A percentile compares a stretch with the other conserved stretches of the same genome.
phyloP scores from a whole-genome alignment of 2,888 invertebrate genomes.

The Spodoptera littoralis region DNA sequence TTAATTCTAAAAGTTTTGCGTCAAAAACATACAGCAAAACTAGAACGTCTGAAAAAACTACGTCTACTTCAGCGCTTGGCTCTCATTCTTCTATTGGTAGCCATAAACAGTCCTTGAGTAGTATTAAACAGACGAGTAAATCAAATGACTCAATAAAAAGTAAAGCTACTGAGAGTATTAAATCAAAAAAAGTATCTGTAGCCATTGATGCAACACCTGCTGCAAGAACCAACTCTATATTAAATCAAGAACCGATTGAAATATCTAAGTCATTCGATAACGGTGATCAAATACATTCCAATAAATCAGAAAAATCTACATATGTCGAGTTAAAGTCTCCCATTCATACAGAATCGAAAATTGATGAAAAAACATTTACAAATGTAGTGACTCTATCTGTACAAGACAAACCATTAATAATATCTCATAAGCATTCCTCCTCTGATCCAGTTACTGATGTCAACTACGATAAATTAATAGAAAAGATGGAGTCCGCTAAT shows the following conservation, averaged over 20 bases:
- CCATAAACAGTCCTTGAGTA: conserved; percentile 72
- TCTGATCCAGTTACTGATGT: conserved; percentile 91
- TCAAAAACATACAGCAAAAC: conserved; percentile 71
- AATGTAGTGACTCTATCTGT: conserved; percentile 79
- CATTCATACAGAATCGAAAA: conserved; percentile 47
- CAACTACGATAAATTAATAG: conserved; percentile 80
- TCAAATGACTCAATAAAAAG: conserved; percentile 84
- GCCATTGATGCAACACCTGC: conserved; percentile 94
- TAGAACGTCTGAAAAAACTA: conserved; percentile 83
- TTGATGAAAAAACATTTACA: conserved; percentile 72
- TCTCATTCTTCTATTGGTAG: conserved; percentile 81
- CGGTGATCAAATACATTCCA: conserved; percentile 76
- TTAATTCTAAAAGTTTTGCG: conserved; percentile 62
- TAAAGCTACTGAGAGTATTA: conserved; percentile 78
- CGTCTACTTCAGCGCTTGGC: conserved; percentile 83
- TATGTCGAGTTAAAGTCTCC: conserved; percentile 73
- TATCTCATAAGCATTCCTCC: conserved; percentile 90
- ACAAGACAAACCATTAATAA: conserved; percentile 79
- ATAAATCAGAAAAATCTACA: conserved; percentile 79
- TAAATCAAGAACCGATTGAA: conserved; percentile 94
- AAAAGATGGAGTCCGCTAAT: conserved; percentile 69
- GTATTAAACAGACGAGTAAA: conserved; percentile 72
- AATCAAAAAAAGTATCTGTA: conserved; percentile 92
- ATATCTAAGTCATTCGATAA: conserved; percentile 90
- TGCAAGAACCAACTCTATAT: conserved; percentile 91